phyloP scores from a whole-genome alignment of 2,888 invertebrate species.

The Sylvicola cinctus region DNA sequence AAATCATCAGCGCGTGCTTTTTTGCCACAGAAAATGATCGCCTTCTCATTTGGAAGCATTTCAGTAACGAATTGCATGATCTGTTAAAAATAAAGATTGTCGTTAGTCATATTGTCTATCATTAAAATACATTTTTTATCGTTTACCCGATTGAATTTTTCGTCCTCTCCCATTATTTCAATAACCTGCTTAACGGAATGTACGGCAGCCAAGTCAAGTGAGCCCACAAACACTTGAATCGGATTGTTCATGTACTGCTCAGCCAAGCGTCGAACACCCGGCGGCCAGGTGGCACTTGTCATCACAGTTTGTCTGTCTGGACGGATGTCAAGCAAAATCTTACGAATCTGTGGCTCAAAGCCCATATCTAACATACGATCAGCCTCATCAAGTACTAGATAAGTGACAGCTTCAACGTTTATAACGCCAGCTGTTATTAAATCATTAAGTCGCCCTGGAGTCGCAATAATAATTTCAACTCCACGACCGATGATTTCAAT shows the following conservation, averaged over 20 bases:
- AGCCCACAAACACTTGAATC: constrained; percentile 75
- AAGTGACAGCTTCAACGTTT: constrained; percentile 61
- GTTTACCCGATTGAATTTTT: constrained; percentile 39
- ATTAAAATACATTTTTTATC: too few relatives aligned
- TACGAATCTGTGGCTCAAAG: constrained; percentile 73
- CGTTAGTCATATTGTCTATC: background rate
- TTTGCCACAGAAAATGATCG: constrained; percentile 76
- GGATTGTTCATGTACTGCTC: constrained; percentile 76
- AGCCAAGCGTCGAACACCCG: constrained; percentile 66
- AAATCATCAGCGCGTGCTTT: constrained; percentile 70
- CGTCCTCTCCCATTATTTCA: constrained; percentile 45
- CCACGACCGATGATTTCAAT: constrained; percentile 50
- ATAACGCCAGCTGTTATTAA: constrained; percentile 51
- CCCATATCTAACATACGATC: constrained; percentile 78
- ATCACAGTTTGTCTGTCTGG: constrained; percentile 89
- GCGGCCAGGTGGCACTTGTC: constrained; percentile 95
- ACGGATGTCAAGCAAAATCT: constrained; percentile 55
- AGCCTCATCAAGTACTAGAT: constrained; percentile 82
- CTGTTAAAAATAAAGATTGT: constrained; percentile 15
- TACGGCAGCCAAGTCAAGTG: constrained; percentile 71
- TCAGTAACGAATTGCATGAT: constrained; percentile 45
- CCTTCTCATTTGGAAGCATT: constrained; percentile 59
- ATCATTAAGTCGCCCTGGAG: constrained; percentile 84
- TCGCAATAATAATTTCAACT: constrained; percentile 90
- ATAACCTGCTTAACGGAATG: constrained; percentile 71